Base-by-base conservation (phyloP, 2,888 invertebrate species). In the Dryocosmus kuriphilus region DNA sequence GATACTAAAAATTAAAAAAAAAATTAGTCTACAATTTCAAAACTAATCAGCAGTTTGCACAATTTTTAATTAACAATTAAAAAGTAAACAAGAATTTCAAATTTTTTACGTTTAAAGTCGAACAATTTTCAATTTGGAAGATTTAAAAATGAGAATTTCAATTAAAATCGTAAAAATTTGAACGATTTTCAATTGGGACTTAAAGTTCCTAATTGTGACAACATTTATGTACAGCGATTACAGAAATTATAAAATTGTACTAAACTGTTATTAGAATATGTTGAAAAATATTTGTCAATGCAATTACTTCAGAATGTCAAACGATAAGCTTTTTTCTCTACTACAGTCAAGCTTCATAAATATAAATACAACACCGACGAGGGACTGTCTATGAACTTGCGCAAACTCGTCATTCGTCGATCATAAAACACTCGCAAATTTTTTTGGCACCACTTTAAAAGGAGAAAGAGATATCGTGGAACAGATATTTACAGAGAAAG, bases 371-470 rank as follows among this genome's bases (percentile, higher is more conserved):
- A 71, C 19, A 71, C 9, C 2, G 67, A 71, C 41, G 46, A 27
- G n/a, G 30, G 67, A 41, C 41, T 27, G 24, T 22, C 16, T 41
- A 65, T 41, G 27, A 38, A 65, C 41, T 67, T 27, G 22, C 27
- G 38, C 67, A 30, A 51, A 24, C n/a, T 71, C 30, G 30, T 51
- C 41, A 46, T 46, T 27, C 22, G 51, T 32, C 71, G 30, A 71
- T 71, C n/a, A 51, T 71, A 51, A 71, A 71, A 51, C n/a, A 71
- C 30, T 71, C 51, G 7, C 51, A 51, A 51, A 51, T 46, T 51
- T 51, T 71, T 71, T 71, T 71, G 71, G 71, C 71, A 71, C 71
- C 51, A 46, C 22, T 71, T 71, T n/a, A 1, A 11, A 35, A 35
- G 11, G n/a, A 63, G 11, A 19, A 30, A 35, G 9, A 32, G n/a